A percentile compares a stretch with the other conserved stretches of the same genome.
These are phyloP conservation scores for Amblyteles armatorius DNA, from an alignment of 2,888 invertebrate genomes.

Conservation along the genomic window DNA sequence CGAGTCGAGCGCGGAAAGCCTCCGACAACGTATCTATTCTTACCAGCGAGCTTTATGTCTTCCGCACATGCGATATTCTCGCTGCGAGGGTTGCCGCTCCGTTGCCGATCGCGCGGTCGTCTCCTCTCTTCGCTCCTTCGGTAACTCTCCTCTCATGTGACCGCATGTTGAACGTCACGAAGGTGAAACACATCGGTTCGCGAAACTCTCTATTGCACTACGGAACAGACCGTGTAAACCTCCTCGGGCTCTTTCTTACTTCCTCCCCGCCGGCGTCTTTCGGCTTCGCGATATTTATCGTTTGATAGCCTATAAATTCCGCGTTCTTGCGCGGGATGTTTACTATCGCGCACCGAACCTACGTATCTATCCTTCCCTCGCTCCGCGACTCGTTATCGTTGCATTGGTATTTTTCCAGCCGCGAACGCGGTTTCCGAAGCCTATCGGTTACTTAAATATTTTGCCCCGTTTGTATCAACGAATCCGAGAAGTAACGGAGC, in stretches of 20 bases:
- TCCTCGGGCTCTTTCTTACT: slow-evolving; percentile 32
- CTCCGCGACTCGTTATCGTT: slow-evolving; percentile 7
- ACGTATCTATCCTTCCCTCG: slow-evolving; percentile 51
- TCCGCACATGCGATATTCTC: slow-evolving; percentile 68
- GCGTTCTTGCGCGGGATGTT: background rate
- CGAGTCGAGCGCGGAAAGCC: slow-evolving; percentile 64
- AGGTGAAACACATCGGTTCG: slow-evolving; percentile 65
- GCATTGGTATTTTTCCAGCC: slow-evolving; percentile 2
- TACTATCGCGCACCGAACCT: slow-evolving; percentile 56
- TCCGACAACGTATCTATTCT: slow-evolving; percentile 64
- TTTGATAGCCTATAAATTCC: slow-evolving; percentile 68
- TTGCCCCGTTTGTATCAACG: slow-evolving; percentile 29
- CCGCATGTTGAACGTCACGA: slow-evolving; percentile 60
- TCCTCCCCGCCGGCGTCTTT: slow-evolving; percentile 2
- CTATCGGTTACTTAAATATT: slow-evolving; percentile 64
- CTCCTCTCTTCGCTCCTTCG: slow-evolving; percentile 8
- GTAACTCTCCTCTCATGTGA: background rate
- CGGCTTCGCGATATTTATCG: slow-evolving; percentile 66
- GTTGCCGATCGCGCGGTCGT: slow-evolving; percentile 58
- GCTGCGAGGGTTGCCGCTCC: slow-evolving; percentile 33
- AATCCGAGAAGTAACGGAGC: slow-evolving; percentile 23
- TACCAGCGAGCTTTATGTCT: slow-evolving; percentile 67
- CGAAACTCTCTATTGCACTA: slow-evolving; percentile 30
- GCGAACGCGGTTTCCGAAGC: slow-evolving; percentile 7
- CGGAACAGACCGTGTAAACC: slow-evolving; percentile 38